A percentile compares a stretch with the other conserved stretches of the same genome.
These are phyloP conservation scores for Micrasema longulum DNA, from an alignment of 1,140 invertebrate species.

Conservation along the genomic window DNA sequence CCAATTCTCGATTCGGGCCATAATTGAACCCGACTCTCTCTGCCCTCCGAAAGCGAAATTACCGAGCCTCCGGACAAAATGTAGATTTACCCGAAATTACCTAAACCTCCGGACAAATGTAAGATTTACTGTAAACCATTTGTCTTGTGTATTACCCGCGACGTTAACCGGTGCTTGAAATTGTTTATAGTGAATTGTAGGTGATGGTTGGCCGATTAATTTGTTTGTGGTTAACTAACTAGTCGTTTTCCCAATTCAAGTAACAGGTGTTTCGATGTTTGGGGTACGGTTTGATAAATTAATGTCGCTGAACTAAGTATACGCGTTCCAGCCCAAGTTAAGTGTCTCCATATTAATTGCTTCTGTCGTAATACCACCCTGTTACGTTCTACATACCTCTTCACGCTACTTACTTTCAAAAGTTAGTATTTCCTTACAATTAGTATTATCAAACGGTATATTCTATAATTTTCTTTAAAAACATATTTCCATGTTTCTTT, in stretches of 20 bases:
- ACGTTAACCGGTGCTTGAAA: neutral
- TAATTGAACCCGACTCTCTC: neutral
- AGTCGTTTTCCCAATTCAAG: neutral
- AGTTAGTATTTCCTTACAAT: too few species aligned
- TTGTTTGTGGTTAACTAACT: neutral
- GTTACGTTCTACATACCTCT: too few species aligned
- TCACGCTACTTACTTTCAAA: too few species aligned
- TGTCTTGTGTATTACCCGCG: constrained; percentile 6
- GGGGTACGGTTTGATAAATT: neutral
- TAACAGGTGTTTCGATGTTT: constrained; percentile 8
- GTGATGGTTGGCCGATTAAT: too few species aligned
- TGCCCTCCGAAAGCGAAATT: neutral
- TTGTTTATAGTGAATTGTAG: too few species aligned
- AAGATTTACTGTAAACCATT: constrained; percentile 12
- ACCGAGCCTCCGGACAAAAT: neutral
- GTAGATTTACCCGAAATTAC: neutral
- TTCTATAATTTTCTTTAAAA: too few species aligned
- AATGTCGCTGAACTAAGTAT: neutral
- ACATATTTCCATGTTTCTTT: too few species aligned
- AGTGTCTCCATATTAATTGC: too few species aligned
- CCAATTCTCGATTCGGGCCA: neutral
- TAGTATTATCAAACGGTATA: too few species aligned
- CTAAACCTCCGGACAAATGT: neutral
- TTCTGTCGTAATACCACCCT: too few species aligned
- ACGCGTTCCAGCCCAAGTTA: too few species aligned